Base-by-base conservation (phyloP, 2,888 invertebrate species). In the Barypeithes pellucidus region DNA sequence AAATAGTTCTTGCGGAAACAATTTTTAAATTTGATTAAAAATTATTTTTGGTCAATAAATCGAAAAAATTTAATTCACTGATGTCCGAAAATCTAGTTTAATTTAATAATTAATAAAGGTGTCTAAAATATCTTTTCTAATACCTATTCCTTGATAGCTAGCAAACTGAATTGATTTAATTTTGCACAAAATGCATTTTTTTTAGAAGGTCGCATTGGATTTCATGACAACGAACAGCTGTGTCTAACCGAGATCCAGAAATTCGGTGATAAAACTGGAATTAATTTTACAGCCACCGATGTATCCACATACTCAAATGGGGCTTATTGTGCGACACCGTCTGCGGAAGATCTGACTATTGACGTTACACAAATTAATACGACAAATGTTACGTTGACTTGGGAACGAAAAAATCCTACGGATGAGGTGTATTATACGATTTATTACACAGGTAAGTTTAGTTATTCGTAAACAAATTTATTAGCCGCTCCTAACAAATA, bases 141-240 rank as follows among this genome's bases (percentile, higher is more conserved):
- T n/a, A n/a, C n/a, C n/a, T n/a, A n/a, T n/a, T n/a, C n/a, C n/a
- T n/a, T n/a, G n/a, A n/a, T n/a, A n/a, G n/a, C n/a, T n/a, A n/a
- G n/a, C n/a, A n/a, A n/a, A n/a, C n/a, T n/a, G n/a, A n/a, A n/a
- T n/a, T n/a, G n/a, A n/a, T n/a, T n/a, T n/a, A n/a, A n/a, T n/a
- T n/a, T n/a, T n/a, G n/a, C n/a, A n/a, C n/a, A 14, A 24, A 9
- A 50, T 67, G 29, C n/a, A 9, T 39, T 39, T 39, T 3, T 39
- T 39, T 69, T 72, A 77, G 77, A 63, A 80, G 80, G 80, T 7
- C 71, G 54, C 8, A 86, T 95, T 52, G 90, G 90, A 73, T 92
- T 96, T 79, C 92, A 94, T 78, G 89, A 91, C 80, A 97, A 97
- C 84, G 92, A 94, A 1, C 91, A 92, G 82, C 86, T 97, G 14